Evolutionary conservation across 2,113 vertebrate genomes (phyloP), one percentile per base, ranked within the genome.

Genomic region (Colaptes auratus): DNA sequence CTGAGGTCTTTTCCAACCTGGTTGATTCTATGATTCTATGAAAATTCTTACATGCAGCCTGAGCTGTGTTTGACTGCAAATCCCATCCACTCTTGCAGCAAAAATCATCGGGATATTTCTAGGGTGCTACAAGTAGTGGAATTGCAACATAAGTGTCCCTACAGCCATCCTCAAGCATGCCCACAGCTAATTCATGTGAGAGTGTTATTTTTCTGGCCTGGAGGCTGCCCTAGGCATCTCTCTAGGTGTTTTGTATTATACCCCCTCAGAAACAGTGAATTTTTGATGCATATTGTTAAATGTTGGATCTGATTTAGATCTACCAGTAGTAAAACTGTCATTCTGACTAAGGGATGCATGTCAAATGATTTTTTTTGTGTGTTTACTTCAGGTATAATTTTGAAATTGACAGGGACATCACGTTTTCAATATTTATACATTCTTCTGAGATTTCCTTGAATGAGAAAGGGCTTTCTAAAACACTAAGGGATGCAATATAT

Each of bases 171-270:
- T 83, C 10, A 81, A 39, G 19, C 3, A 30, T 36, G 36, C 7
- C 27, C 75, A 12, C 10, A 55, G 6, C 5, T 7, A 70, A 77
- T 19, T 42, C 35, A 59, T 15, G 8, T 10, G 33, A 8, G 39
- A 77, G 5, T 2, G 1, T 24, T 74, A 73, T 15, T 53, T 10
- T 61, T 46, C 52, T 56, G 18, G 20, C 25, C 81, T 67, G 35
- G 25, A 92, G 82, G n/a, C 14, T 78, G 59, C 52, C 9, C 14
- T 35, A 63, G 50, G 30, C 27, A 39, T 28, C 0, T 0, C 12
- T 61, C 19, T 50, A 4, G 3, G 2, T 0, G 5, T 65, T 35
- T 53, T 82, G 59, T 55, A 36, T 30, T 59, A 10, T 23, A 0
- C 24, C 12, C 8, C 56, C 44, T 50, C 30, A 56, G 66, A 90